Base-by-base conservation (phyloP, 2,797 vertebrate species). In the Siniperca undulata region DNA sequence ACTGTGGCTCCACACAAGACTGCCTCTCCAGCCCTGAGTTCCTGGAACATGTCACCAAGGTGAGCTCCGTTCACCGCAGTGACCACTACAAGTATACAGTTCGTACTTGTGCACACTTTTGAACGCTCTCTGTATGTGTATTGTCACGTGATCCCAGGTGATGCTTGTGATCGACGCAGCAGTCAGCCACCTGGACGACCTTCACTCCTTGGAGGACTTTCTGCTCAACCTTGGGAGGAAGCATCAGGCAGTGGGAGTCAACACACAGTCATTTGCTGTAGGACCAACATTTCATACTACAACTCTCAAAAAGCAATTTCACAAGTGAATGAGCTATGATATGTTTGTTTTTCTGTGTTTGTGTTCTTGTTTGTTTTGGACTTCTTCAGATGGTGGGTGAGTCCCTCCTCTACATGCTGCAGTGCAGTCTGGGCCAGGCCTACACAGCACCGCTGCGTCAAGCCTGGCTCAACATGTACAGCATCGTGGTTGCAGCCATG, bases 81-180 rank as follows among this genome's bases (percentile, higher is more conserved):
- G 60, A 77, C 82, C 27, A 20, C 73, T 22, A 42, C 68, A 55
- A 36, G 27, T 59, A 59, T 4, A 66, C 70, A 68, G 9, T 58
- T 70, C 6, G n/a, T 52, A 7, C 27, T 58, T 20, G 38, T 69
- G 56, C 36, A 67, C 50, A 24, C 20, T 42, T 74, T 27, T 60
- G 2, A 81, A 59, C 40, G 20, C 52, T 74, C 11, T 74, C 2
- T 64, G 19, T 30, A 0, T 74, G 10, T 82, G 24, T 70, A 42
- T 61, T 53, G 70, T 20, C 61, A 20, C n/a, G 20, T 72, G 75
- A 69, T 50, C 52, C 9, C 84, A 99, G 98, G 98, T 99, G 81
- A 99, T 99, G 98, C 92, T 98, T 20, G 98, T 99, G 88, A 97
- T 99, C 0, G 98, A 98, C 46, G 96, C 97, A 3, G 98, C 97